Evolutionary conservation across 2,113 vertebrate genomes (phyloP).

Genomic region (Caranx melampygus): DNA sequence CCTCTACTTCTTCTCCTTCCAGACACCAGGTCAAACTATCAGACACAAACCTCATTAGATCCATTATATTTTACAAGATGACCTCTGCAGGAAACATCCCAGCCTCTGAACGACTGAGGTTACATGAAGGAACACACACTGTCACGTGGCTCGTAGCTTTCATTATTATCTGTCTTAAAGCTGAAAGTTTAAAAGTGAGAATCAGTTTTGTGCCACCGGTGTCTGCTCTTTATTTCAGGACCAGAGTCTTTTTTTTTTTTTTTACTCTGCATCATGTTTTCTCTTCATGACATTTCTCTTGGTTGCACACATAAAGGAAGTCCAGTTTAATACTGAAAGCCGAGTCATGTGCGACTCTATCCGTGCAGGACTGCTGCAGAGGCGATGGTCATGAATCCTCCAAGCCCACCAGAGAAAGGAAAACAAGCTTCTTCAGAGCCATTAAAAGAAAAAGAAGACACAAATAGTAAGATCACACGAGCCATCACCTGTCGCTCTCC

Average conservation of each 20-base stretch:
- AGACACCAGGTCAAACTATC: constrained; percentile 3
- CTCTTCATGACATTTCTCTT: background rate
- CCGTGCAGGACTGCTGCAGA: constrained; percentile 91
- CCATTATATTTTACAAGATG: background rate
- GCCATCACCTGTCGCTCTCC: background rate
- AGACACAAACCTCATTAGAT: constrained; percentile 20
- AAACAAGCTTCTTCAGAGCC: constrained; percentile 98
- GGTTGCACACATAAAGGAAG: background rate
- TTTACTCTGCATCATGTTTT: background rate
- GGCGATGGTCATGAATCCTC: constrained; percentile 91
- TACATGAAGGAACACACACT: background rate
- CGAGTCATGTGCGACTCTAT: constrained; percentile 15
- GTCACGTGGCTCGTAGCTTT: too few species aligned
- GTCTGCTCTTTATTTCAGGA: background rate
- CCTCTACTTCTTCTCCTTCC: background rate
- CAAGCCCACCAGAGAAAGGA: constrained; percentile 95
- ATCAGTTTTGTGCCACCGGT: background rate
- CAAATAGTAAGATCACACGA: constrained; percentile 88
- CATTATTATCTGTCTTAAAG: background rate
- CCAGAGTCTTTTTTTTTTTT: background rate
- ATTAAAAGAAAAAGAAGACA: constrained; percentile 99
- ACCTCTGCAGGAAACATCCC: background rate
- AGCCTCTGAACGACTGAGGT: background rate
- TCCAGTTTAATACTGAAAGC: constrained; percentile 16
- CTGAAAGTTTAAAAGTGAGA: background rate